A percentile compares a stretch with the other conserved stretches of the same genome.
phyloP scores from a whole-genome alignment of 1,140 invertebrate species.

The Centruroides vittatus region DNA sequence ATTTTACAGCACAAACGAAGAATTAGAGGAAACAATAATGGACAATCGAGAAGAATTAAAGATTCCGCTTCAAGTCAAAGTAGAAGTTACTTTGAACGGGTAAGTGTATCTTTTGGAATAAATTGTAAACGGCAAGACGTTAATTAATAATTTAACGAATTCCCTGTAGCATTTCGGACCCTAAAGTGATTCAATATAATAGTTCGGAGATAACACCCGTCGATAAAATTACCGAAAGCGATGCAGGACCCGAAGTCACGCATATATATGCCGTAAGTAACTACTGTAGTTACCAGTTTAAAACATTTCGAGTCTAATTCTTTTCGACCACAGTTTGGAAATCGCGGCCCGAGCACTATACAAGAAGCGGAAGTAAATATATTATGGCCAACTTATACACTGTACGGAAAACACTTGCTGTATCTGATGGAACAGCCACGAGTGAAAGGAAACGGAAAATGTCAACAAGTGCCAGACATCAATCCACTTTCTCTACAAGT shows the following conservation, averaged over 20 bases:
- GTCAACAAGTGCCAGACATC: conserved; percentile 47
- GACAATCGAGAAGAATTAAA: conserved; percentile 43
- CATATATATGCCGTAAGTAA: conserved; percentile 48
- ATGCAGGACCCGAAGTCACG: conserved; percentile 66
- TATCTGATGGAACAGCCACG: conserved; percentile 73
- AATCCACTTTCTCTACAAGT: conserved; percentile 34
- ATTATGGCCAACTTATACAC: conserved; percentile 66
- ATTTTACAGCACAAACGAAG: conserved; percentile 6
- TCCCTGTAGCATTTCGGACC: conserved; percentile 43
- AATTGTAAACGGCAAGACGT: too few species aligned
- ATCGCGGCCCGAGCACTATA: conserved; percentile 65
- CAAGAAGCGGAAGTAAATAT: conserved; percentile 60
- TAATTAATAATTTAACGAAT: too few species aligned
- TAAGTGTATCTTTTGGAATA: conserved; percentile 22
- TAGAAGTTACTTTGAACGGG: conserved; percentile 57
- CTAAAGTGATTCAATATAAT: conserved; percentile 61
- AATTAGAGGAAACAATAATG: background rate
- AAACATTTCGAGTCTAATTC: background rate
- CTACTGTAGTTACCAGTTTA: background rate
- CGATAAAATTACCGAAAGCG: conserved; percentile 38
- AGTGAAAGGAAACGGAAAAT: conserved; percentile 41
- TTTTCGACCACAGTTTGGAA: conserved; percentile 38
- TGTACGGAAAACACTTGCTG: conserved; percentile 55
- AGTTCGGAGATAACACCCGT: conserved; percentile 35
- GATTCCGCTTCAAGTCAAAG: conserved; percentile 59